These are phyloP conservation scores for Caenorhabditis virilis DNA, from an alignment of 2,888 invertebrate species.

Conservation along the genomic window DNA sequence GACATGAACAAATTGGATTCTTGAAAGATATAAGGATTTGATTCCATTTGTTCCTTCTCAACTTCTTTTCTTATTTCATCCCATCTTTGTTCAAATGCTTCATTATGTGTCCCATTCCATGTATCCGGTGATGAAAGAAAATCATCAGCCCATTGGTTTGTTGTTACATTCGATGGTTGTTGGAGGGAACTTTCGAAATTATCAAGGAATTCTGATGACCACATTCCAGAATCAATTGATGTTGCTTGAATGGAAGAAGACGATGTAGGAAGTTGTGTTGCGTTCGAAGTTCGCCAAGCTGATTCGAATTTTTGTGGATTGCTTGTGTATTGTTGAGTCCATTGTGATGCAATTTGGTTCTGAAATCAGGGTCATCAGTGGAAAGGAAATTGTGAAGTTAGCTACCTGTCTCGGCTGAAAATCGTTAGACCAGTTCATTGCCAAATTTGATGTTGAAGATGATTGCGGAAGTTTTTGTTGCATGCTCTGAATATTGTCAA, in stretches of 20 bases:
- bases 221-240: conserved; percentile 45
- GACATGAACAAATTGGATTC: conserved; percentile 44
- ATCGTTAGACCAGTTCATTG: conserved; percentile 47
- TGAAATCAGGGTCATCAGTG: conserved; percentile 10
- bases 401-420: conserved; percentile 35
- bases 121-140: conserved; percentile 5
- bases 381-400: too few species aligned
- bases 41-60: background rate
- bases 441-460: conserved; percentile 32
- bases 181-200: conserved; percentile 42
- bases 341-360: conserved; percentile 43
- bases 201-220: conserved; percentile 60
- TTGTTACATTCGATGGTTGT: background rate
- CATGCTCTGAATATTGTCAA: conserved; percentile 26
- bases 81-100: conserved; percentile 26
- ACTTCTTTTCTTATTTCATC: conserved; percentile 8
- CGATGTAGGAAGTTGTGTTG: too few species aligned
- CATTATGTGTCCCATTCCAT: conserved; percentile 17
- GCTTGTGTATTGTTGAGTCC: conserved; percentile 44
- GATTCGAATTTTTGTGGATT: conserved; percentile 7
- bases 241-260: background rate
- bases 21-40: conserved; percentile 9
- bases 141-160: conserved; percentile 24
- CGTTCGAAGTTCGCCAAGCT: conserved; percentile 20
- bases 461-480: conserved; percentile 40